These are phyloP conservation scores for Microplitis deprimator DNA, from an alignment of 2,888 invertebrate species.

Conservation along the genomic window DNA sequence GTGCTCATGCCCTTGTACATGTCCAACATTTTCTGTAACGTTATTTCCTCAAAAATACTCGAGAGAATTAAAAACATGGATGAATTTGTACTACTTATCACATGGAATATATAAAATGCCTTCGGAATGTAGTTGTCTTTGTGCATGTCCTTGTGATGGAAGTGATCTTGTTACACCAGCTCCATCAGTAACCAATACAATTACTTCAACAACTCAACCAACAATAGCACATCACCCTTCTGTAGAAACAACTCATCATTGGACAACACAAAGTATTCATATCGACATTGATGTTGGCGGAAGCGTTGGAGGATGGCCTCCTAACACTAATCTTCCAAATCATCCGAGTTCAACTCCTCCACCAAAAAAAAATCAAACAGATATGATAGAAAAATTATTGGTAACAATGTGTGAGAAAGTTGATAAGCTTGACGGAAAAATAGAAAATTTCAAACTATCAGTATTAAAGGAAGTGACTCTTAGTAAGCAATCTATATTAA, in stretches of 20 bases:
- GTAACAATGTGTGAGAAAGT: not conserved
- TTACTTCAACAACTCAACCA: not conserved
- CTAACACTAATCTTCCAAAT: not conserved
- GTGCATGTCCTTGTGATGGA: constrained; percentile 31
- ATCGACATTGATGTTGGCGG: not conserved
- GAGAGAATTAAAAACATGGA: not conserved
- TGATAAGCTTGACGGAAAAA: constrained; percentile 1
- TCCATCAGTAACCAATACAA: not conserved
- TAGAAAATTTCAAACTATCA: not conserved
- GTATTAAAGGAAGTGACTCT: constrained; percentile 19
- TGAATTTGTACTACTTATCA: not conserved
- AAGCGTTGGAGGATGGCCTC: not conserved
- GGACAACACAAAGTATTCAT: not conserved
- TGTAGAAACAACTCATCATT: not conserved
- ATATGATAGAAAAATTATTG: not conserved
- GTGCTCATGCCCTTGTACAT: constrained; percentile 43
- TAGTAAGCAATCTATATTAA: not conserved
- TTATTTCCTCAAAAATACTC: not conserved
- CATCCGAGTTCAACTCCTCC: not conserved
- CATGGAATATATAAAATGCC: not conserved
- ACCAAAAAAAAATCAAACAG: not conserved
- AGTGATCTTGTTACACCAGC: not conserved
- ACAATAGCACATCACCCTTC: not conserved
- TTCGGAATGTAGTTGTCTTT: constrained; percentile 24
- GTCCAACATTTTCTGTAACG: constrained; percentile 19